A percentile compares a stretch with the other conserved stretches of the same genome.
These are phyloP conservation scores for Micrasema longulum DNA, from an alignment of 1,140 invertebrate species.

Conservation along the genomic window DNA sequence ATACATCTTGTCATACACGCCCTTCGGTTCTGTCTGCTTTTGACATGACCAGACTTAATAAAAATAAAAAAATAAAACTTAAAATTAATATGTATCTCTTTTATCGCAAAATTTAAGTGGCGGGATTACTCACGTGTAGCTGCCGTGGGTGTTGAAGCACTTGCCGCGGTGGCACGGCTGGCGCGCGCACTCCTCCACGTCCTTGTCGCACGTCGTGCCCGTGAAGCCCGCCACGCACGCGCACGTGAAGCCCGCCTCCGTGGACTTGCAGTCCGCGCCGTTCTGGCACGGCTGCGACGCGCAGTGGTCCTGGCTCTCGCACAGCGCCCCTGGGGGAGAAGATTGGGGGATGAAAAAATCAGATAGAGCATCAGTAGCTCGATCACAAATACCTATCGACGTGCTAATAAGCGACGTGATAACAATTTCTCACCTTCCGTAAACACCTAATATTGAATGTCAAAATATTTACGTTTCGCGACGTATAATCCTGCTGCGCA, in stretches of 20 bases:
- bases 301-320: constrained; percentile 90
- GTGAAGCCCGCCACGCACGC: constrained; percentile 88
- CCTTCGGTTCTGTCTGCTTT: too few species aligned
- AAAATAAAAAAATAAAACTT: background rate
- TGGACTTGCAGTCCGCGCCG: constrained; percentile 82
- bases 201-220: constrained; percentile 86
- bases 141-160: constrained; percentile 90
- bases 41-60: background rate
- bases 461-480: too few species aligned
- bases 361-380: too few species aligned
- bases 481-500: too few species aligned
- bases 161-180: constrained; percentile 85
- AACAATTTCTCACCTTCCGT: too few species aligned
- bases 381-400: too few species aligned
- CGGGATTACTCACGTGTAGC: constrained; percentile 90
- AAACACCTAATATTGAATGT: too few species aligned
- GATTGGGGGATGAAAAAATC: too few species aligned
- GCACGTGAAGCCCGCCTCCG: constrained; percentile 81
- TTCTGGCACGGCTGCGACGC: constrained; percentile 89
- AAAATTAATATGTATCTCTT: background rate
- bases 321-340: constrained; percentile 79
- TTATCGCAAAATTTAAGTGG: too few species aligned
- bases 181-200: constrained; percentile 88
- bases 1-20: too few species aligned
- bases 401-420: too few species aligned